Evolutionary conservation across 1,140 invertebrate genomes (phyloP).

Genomic region (Drosophila sturtevanti): DNA sequence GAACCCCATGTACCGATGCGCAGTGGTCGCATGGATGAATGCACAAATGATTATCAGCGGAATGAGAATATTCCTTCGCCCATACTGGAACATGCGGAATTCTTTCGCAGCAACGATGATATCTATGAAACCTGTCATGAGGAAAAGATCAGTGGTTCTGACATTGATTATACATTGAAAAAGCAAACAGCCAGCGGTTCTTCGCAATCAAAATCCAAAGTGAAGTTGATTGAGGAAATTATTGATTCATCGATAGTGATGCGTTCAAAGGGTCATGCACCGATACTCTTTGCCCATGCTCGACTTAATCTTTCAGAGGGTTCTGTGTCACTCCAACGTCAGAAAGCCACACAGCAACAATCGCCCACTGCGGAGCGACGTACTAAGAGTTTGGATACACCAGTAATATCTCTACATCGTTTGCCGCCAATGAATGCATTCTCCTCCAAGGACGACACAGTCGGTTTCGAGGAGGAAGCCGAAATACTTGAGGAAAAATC

Average conservation of each 20-base stretch:
- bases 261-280: constrained; percentile 87
- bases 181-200: constrained; percentile 68
- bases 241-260: constrained; percentile 82
- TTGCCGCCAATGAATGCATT: constrained; percentile 92
- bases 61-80: constrained; percentile 86
- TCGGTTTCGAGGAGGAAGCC: constrained; percentile 88
- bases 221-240: constrained; percentile 80
- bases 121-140: constrained; percentile 82
- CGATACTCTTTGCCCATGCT: constrained; percentile 90
- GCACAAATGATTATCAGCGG: constrained; percentile 85
- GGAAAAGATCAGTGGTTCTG: constrained; percentile 70
- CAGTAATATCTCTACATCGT: constrained; percentile 90
- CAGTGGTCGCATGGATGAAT: constrained; percentile 72
- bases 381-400: constrained; percentile 92
- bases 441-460: constrained; percentile 93
- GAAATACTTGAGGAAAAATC: constrained; percentile 86
- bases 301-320: constrained; percentile 91
- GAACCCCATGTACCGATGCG: constrained; percentile 83
- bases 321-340: constrained; percentile 88
- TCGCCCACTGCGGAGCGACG: constrained; percentile 89
- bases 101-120: constrained; percentile 85
- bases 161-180: constrained; percentile 78
- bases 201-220: constrained; percentile 62
- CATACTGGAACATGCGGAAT: constrained; percentile 85
- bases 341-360: constrained; percentile 87